phyloP scores from a whole-genome alignment of 2,888 invertebrate genomes.

The Pyrochroa serraticornis region DNA sequence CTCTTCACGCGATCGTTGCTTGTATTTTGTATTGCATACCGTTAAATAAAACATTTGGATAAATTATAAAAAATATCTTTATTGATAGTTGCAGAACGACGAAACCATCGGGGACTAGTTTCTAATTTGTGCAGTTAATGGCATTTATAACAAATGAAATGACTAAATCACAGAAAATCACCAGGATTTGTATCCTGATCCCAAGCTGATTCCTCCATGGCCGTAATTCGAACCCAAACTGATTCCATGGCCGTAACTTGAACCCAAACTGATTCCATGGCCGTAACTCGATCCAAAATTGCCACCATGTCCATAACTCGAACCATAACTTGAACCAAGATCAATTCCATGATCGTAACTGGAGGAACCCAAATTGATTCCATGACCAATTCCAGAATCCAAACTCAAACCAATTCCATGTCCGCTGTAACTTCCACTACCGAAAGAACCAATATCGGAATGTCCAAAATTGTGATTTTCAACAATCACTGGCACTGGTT shows the following conservation, averaged over 20 bases:
- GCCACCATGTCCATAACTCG: conserved; percentile 17
- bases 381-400: conserved; percentile 15
- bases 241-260: background rate
- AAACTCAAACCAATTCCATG: conserved; percentile 13
- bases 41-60: background rate
- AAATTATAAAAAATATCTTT: conserved; percentile 28
- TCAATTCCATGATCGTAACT: conserved; percentile 12
- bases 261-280: conserved; percentile 3
- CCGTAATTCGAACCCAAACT: background rate
- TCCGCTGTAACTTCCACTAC: conserved; percentile 1
- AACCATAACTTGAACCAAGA: conserved; percentile 11
- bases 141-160: conserved; percentile 30
- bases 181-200: conserved; percentile 16
- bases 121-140: conserved; percentile 24
- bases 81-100: conserved; percentile 23
- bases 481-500: conserved; percentile 33
- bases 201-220: no score
- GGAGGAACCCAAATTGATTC: conserved; percentile 7
- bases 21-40: no score
- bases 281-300: conserved; percentile 16
- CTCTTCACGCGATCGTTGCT: no score
- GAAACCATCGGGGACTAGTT: conserved; percentile 31
- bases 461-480: no score
- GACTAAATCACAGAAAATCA: conserved; percentile 30
- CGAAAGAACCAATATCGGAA: conserved; percentile 19